Percentiles rank a stretch among this genome's conserved stretches.
Conservation (phyloP, 2,113 vertebrate genomes). For the Datnioides undecimradiatus region DNA sequence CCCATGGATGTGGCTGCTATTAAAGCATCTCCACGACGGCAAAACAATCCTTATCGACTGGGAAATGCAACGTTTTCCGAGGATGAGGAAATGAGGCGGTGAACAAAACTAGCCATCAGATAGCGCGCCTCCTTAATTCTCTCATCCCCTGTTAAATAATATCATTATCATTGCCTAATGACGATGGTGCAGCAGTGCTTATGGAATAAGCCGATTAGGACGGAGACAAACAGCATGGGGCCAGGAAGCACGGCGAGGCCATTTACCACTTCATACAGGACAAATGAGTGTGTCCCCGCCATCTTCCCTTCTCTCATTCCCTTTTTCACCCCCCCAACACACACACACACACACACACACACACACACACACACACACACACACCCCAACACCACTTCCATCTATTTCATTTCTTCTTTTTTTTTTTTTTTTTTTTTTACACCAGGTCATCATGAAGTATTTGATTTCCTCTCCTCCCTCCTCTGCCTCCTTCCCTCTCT, state of each 20-base stretch:
- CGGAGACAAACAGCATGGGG: slow-evolving; percentile 81
- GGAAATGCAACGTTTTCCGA: slow-evolving; percentile 77
- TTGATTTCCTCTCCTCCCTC: slow-evolving; percentile 86
- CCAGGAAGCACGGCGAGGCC: slow-evolving; percentile 81
- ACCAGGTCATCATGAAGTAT: slow-evolving; percentile 91
- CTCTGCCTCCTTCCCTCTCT: slow-evolving; percentile 57
- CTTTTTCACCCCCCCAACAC: slow-evolving; percentile 56
- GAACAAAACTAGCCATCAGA: slow-evolving; percentile 82
- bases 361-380: slow-evolving; percentile 43
- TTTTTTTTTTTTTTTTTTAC: slow-evolving; percentile 72
- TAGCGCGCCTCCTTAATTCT: slow-evolving; percentile 83
- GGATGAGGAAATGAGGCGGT: slow-evolving; percentile 83
- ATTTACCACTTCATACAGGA: slow-evolving; percentile 82
- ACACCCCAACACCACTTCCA: slow-evolving; percentile 63
- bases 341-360: slow-evolving; percentile 7
- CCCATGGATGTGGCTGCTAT: slow-evolving; percentile 75
- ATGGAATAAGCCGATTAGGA: slow-evolving; percentile 87
- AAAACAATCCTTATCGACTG: slow-evolving; percentile 80
- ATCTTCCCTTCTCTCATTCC: slow-evolving; percentile 61
- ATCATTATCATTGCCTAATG: slow-evolving; percentile 88
- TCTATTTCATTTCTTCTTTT: slow-evolving; percentile 64
- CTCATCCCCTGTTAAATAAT: slow-evolving; percentile 87
- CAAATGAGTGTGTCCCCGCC: slow-evolving; percentile 76
- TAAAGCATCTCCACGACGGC: slow-evolving; percentile 76
- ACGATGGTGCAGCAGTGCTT: slow-evolving; percentile 83